Percentiles rank a stretch among this genome's conserved stretches.
phyloP scores from a whole-genome alignment of 2,797 vertebrate species.

The Urocyon cinereoargenteus region DNA sequence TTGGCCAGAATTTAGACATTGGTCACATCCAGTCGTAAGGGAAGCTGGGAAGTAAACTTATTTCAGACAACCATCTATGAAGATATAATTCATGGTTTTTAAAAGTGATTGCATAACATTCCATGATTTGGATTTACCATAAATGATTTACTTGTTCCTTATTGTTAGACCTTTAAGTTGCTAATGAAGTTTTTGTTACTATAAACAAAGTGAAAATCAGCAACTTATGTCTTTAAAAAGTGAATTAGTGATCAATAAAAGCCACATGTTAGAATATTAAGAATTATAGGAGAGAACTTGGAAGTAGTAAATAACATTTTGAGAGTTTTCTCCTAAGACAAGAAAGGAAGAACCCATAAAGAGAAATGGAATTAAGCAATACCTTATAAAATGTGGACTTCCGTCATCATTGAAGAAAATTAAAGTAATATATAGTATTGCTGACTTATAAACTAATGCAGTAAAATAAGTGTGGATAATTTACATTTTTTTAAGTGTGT shows the following conservation, averaged over 20 bases:
- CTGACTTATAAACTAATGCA: constrained; percentile 54
- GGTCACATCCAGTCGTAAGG: not conserved
- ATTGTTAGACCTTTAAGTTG: constrained; percentile 52
- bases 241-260: constrained; percentile 28
- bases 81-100: not conserved
- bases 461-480: constrained; percentile 25
- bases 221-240: constrained; percentile 49
- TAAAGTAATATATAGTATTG: constrained; percentile 29
- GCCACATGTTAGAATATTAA: constrained; percentile 13
- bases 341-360: constrained; percentile 12
- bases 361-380: constrained; percentile 43
- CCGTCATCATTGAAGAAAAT: constrained; percentile 58
- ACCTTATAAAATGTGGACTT: constrained; percentile 46
- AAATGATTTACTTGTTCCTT: not conserved
- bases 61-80: constrained; percentile 13
- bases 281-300: constrained; percentile 42
- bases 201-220: constrained; percentile 49
- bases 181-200: constrained; percentile 48
- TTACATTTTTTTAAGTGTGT: constrained; percentile 34
- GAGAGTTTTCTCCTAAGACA: not conserved
- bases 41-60: constrained; percentile 47
- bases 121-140: constrained; percentile 15
- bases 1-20: not conserved
- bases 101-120: constrained; percentile 10
- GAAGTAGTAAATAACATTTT: constrained; percentile 60